These are phyloP conservation scores for Muricea muricata DNA, from an alignment of 92 coral and sea anemone genomes.

Conservation along the genomic window DNA sequence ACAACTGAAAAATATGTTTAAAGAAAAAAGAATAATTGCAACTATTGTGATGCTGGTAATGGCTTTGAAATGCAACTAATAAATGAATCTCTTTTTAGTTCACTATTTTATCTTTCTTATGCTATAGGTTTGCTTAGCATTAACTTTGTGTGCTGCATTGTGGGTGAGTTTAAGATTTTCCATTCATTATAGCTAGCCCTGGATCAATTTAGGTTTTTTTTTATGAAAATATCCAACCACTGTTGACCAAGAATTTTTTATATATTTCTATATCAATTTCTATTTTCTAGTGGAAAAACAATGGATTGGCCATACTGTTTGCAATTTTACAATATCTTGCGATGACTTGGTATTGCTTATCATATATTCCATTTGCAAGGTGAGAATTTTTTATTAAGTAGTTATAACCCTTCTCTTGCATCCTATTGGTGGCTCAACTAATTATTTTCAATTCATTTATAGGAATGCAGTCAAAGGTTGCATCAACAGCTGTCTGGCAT, in stretches of 20 bases:
- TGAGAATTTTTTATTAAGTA: constrained; percentile 28
- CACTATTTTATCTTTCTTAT: too few relatives aligned
- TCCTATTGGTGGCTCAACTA: too few relatives aligned
- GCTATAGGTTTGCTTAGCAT: constrained; percentile 76
- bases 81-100: too few relatives aligned
- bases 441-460: too few relatives aligned
- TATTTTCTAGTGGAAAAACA: constrained; percentile 85
- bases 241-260: too few relatives aligned
- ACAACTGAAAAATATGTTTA: constrained; percentile 95
- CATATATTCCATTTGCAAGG: constrained; percentile 99
- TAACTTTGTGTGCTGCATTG: constrained; percentile 92
- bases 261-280: neutral
- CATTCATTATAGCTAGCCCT: neutral
- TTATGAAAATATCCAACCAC: too few relatives aligned
- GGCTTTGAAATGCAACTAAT: too few relatives aligned
- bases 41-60: constrained; percentile 96
- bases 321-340: constrained; percentile 95
- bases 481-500: constrained; percentile 76
- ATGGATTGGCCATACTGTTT: constrained; percentile 84
- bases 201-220: too few relatives aligned
- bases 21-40: constrained; percentile 95
- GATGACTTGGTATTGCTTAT: constrained; percentile 98
- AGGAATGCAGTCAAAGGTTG: constrained; percentile 94
- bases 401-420: too few relatives aligned
- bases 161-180: constrained; percentile 74